Evolutionary conservation across 2,113 vertebrate species (phyloP).

Genomic region (Elaphurus davidianus): DNA sequence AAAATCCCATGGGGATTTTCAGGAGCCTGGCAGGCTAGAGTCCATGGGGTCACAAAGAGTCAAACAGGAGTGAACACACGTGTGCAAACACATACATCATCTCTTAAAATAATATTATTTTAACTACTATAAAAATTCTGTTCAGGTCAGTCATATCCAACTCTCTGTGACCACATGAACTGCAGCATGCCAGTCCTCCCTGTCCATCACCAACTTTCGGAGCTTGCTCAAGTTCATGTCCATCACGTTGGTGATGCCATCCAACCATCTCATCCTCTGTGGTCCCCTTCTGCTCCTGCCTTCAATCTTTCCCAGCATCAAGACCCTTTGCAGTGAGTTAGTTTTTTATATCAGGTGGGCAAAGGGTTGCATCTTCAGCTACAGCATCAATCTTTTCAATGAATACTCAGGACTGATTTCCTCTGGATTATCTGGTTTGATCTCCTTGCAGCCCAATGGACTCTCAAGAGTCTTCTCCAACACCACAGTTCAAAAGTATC

Average conservation of each 20-base stretch:
- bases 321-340: not conserved
- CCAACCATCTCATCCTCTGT: not conserved
- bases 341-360: not conserved
- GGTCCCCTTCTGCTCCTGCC: not conserved
- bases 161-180: fast-evolving
- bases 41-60: not conserved
- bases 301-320: not conserved
- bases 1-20: not conserved
- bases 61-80: fast-evolving
- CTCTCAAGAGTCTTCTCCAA: not conserved
- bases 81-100: not conserved
- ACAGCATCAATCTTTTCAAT: not conserved
- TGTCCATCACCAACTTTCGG: not conserved
- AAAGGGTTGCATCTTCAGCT: not conserved
- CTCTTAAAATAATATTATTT: not conserved
- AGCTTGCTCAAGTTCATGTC: not conserved
- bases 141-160: not conserved
- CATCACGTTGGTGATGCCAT: not conserved
- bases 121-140: not conserved
- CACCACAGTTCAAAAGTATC: not conserved
- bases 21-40: not conserved
- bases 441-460: not conserved
- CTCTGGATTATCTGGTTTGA: not conserved
- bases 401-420: not conserved
- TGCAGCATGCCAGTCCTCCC: not conserved